A percentile compares a stretch with the other conserved stretches of the same genome.
These are phyloP conservation scores for Cryptoblepharus egeriae DNA, from an alignment of 2,797 vertebrate species.

Conservation along the genomic window DNA sequence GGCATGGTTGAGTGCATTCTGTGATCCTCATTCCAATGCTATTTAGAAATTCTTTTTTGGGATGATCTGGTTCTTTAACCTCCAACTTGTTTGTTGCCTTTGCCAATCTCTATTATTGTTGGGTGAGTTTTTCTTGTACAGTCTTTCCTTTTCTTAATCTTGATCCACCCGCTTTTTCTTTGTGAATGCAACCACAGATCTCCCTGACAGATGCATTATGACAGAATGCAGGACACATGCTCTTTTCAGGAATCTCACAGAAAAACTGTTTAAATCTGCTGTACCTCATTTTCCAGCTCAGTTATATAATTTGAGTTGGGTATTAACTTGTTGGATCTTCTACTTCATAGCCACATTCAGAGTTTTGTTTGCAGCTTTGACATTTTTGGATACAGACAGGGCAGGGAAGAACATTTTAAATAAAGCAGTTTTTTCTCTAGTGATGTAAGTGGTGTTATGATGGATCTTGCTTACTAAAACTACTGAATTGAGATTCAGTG, in stretches of 20 bases:
- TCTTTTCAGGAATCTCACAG: not conserved
- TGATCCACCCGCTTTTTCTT: slow-evolving; percentile 16
- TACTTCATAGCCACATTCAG: not conserved
- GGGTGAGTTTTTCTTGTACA: not conserved
- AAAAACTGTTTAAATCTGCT: not conserved
- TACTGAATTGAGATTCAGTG: not conserved
- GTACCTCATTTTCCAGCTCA: not conserved
- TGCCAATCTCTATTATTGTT: not conserved
- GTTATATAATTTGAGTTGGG: not conserved
- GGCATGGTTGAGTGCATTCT: not conserved
- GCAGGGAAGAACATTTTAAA: too few species aligned
- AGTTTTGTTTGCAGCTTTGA: not conserved
- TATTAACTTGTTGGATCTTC: not conserved
- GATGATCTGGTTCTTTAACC: not conserved
- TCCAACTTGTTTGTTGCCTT: not conserved
- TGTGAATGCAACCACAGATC: not conserved
- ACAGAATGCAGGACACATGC: not conserved
- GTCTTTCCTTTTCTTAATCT: not conserved
- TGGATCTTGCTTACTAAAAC: not conserved
- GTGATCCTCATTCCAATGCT: not conserved
- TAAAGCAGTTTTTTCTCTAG: not conserved
- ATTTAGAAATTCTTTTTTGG: slow-evolving; percentile 9
- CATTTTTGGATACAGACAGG: not conserved
- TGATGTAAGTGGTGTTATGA: not conserved
- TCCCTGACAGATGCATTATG: not conserved